Base-by-base conservation (phyloP, 1,140 invertebrate species). In the Drosophila bocki region DNA sequence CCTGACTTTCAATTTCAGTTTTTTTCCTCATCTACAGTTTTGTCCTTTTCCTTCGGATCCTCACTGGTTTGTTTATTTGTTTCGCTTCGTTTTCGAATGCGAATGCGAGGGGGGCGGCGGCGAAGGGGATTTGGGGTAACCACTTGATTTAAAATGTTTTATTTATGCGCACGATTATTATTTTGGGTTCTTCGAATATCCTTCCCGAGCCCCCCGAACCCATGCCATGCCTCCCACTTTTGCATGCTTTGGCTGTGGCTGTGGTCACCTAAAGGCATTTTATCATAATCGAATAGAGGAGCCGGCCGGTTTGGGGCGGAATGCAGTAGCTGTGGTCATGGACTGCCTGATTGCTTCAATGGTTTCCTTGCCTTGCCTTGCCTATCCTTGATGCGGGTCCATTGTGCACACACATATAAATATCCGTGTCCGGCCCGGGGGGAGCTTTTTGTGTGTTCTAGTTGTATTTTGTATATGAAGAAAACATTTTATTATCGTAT, bases 91-190 rank as follows among this genome's bases (percentile, higher is more conserved):
- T 42, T 79, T 75, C 67, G 78, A 82, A 69, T 82, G 63, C 42
- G 33, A 29, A 22, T 32, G 32, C 32, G 32, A 22, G 11, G 19
- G 19, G 5, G 8, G 37, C 15, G 1, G 15, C 1, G 7, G 41
- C 47, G 47, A 4, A 29, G 37, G 67, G 65, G 53, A 37, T 58
- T 50, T 68, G 67, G 61, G 60, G 44, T 56, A 71, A 80, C 83
- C 84, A 80, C 84, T 88, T 88, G 84, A 88, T 88, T 88, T 88
- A 57, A 75, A 87, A 87, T 88, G 84, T 88, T 88, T 88, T 88
- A 88, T 88, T 88, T 88, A 88, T 88, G 84, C 77, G 77, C 65
- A 80, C 80, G 84, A 88, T 88, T 88, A 88, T 88, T 88, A 83
- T 88, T 86, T 86, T 82, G 83, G 70, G 80, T 75, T 79, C 69